A percentile compares a stretch with the other conserved stretches of the same genome.
phyloP scores from a whole-genome alignment of 2,888 invertebrate genomes.

The Drosophila cognata region DNA sequence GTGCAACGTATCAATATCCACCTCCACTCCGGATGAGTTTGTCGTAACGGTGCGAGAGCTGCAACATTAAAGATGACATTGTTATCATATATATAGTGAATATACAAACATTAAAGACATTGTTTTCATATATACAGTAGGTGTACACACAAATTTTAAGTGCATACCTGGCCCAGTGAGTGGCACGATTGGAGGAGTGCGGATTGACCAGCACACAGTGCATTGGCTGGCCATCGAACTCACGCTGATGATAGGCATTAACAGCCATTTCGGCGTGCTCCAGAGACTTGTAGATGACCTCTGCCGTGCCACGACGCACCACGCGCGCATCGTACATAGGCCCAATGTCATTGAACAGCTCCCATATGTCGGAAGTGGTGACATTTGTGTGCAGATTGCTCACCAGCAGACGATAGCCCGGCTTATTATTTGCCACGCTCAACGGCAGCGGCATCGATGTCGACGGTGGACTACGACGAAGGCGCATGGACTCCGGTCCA shows the following conservation, averaged over 20 bases:
- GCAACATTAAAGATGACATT: slow-evolving; percentile 13
- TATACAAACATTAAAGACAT: slow-evolving; percentile 12
- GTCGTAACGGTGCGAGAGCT: slow-evolving; percentile 76
- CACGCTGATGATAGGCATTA: slow-evolving; percentile 96
- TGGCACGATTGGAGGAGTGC: slow-evolving; percentile 88
- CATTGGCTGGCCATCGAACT: slow-evolving; percentile 97
- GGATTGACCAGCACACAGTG: slow-evolving; percentile 94
- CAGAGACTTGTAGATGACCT: slow-evolving; percentile 94
- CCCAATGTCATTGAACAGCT: slow-evolving; percentile 97
- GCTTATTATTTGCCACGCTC: slow-evolving; percentile 56
- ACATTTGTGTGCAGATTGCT: slow-evolving; percentile 95
- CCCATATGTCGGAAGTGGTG: slow-evolving; percentile 96
- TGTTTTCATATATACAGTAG: background rate
- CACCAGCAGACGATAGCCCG: slow-evolving; percentile 94
- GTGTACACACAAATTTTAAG: background rate
- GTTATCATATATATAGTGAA: background rate
- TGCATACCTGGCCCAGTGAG: slow-evolving; percentile 83
- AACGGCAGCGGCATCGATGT: slow-evolving; percentile 47
- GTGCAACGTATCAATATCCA: slow-evolving; percentile 85
- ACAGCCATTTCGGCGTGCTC: slow-evolving; percentile 96
- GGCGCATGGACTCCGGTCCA: slow-evolving; percentile 10
- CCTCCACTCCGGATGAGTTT: slow-evolving; percentile 82
- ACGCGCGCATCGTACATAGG: slow-evolving; percentile 93
- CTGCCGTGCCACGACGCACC: slow-evolving; percentile 94
- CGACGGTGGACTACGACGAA: slow-evolving; percentile 39